Percentiles rank a stretch among this genome's conserved stretches.
Evolutionary conservation across 1,140 invertebrate species (phyloP).

Genomic region (Uloborus diversus): DNA sequence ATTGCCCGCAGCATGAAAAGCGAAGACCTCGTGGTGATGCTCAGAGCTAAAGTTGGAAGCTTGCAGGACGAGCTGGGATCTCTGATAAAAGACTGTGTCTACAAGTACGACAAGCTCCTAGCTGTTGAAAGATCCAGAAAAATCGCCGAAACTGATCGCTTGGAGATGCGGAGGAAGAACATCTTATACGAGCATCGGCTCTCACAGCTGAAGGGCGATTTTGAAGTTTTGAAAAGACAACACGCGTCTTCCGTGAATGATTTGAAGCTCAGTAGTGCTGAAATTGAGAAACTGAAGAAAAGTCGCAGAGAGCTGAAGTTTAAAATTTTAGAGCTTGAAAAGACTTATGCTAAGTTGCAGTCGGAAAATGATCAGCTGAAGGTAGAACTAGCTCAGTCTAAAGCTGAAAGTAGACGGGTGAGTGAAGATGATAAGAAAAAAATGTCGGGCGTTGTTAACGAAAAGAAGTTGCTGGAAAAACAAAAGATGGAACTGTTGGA

Average conservation of each 20-base stretch:
- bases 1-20: no score
- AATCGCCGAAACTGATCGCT: not conserved
- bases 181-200: not conserved
- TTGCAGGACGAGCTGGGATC: conserved; percentile 17
- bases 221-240: not conserved
- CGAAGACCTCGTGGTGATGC: no score
- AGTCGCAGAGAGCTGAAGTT: not conserved
- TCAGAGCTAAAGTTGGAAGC: not conserved
- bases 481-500: not conserved
- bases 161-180: not conserved
- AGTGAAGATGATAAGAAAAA: not conserved
- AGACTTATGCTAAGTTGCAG: not conserved
- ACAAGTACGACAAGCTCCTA: not conserved
- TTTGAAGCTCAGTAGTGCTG: not conserved
- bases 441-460: not conserved
- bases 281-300: not conserved
- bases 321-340: conserved; percentile 2
- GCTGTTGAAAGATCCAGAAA: not conserved
- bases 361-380: not conserved
- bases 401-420: not conserved
- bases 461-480: not conserved
- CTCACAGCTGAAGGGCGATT: not conserved
- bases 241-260: not conserved
- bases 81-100: not conserved
- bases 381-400: not conserved